Base-by-base conservation (phyloP, 2,888 invertebrate genomes). In the Megastigmus dorsalis region DNA sequence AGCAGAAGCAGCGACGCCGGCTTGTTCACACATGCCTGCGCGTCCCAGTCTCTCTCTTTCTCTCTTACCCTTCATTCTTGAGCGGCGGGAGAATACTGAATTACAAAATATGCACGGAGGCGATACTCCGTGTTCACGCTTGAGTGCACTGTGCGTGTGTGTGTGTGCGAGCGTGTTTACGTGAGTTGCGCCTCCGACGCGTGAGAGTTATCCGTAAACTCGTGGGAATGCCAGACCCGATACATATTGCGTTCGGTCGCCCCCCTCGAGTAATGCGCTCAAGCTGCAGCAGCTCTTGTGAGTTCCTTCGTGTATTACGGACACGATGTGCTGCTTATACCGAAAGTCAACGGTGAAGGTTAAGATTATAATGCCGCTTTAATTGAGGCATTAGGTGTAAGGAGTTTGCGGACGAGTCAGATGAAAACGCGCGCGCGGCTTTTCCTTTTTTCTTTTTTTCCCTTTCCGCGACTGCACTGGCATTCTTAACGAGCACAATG, bases 281-380 rank as follows among this genome's bases (percentile, higher is more conserved):
- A n/a, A n/a, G n/a, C n/a, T n/a, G n/a, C n/a, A n/a, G n/a, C n/a
- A n/a, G n/a, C n/a, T n/a, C n/a, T n/a, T n/a, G n/a, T n/a, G n/a
- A n/a, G n/a, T n/a, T n/a, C n/a, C n/a, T n/a, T n/a, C n/a, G n/a
- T n/a, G n/a, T n/a, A n/a, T n/a, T n/a, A n/a, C n/a, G n/a, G n/a
- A n/a, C n/a, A n/a, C n/a, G n/a, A n/a, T n/a, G n/a, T n/a, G n/a
- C n/a, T n/a, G n/a, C n/a, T n/a, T n/a, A n/a, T n/a, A n/a, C n/a
- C 7, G 9, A 68, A 62, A 70, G 70, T 70, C 70, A 62, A 70
- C 41, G 70, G 54, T 36, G 54, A 70, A 70, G 70, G 70, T 70
- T 55, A 63, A 18, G n/a, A 28, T 20, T 26, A 23, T 30, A 43
- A 55, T 54, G 23, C 43, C 23, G 45, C 23, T 66, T 41, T 54